Base-by-base conservation (phyloP, 2,113 vertebrate genomes). In the Brienomyrus brachyistius region DNA sequence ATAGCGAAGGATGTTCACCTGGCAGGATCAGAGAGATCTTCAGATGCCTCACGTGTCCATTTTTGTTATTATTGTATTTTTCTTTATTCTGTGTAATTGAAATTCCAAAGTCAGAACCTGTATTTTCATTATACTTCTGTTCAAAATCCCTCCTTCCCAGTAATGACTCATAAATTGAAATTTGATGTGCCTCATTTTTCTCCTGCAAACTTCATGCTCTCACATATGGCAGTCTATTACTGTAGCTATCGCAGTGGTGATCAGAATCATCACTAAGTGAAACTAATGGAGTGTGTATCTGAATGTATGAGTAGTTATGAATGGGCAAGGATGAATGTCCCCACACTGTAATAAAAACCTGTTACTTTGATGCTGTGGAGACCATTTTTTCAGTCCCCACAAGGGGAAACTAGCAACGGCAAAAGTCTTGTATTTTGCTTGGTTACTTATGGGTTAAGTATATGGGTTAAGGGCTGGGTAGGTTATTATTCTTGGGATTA, bases 41-140 rank as follows among this genome's bases (percentile, higher is more conserved):
- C 70, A 40, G 31, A 77, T 77, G 35, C 31, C 6, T 77, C 70
- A 27, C 59, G 35, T 74, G 70, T 77, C 70, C 35, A 40, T 80
- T 80, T 80, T 80, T 43, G 74, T 80, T 80, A 80, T 43, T 80
- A 43, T 19, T 80, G 35, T 80, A 80, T 80, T 80, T 80, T 80
- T 80, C 35, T 43, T 80, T 80, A 77, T 80, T 80, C 31, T 80
- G 35, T 43, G 40, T 80, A 43, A 80, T 19, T 43, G 74, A 80
- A 80, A 80, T 80, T 80, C 74, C 74, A 19, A 40, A 77, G 35
- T 43, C 74, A 80, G 74, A 80, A 80, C 35, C 17, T 43, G 74
- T 43, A 40, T 43, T 80, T 80, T 43, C 74, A 80, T 80, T 80
- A 40, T 80, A 80, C 17, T 43, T 80, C 2, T 7, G 35, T 80